Conservation (phyloP, 2,113 vertebrate genomes). For the Tauraco erythrolophus region DNA sequence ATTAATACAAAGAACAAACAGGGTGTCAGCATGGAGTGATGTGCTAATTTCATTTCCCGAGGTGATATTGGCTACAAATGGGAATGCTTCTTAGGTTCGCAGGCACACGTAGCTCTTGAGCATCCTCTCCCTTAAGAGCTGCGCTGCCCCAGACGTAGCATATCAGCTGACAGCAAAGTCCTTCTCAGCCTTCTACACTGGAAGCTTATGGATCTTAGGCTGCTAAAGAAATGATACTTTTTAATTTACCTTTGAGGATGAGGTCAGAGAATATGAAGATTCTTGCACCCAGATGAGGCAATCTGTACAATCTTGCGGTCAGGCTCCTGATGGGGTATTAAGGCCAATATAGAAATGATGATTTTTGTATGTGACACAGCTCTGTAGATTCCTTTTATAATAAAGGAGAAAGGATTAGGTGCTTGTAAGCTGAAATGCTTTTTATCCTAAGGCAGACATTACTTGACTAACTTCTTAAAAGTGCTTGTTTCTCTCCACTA, state of each 20-base stretch:
- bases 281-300: neutral
- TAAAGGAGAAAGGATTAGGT: neutral
- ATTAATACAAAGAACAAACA: neutral
- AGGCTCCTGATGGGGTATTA: neutral
- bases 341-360: neutral
- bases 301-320: neutral
- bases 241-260: neutral
- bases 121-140: neutral
- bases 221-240: neutral
- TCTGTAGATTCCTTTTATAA: neutral
- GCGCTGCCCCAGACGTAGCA: neutral
- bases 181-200: neutral
- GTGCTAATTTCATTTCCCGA: neutral
- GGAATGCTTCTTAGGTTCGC: neutral
- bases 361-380: neutral
- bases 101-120: neutral
- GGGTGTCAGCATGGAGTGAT: neutral
- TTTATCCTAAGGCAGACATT: neutral
- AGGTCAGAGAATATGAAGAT: accelerated
- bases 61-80: neutral
- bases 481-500: neutral
- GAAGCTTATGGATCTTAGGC: neutral
- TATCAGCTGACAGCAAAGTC: neutral
- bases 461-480: neutral
- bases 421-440: neutral